Conservation (phyloP, 2,113 vertebrate species). For the Gambusia holbrooki region DNA sequence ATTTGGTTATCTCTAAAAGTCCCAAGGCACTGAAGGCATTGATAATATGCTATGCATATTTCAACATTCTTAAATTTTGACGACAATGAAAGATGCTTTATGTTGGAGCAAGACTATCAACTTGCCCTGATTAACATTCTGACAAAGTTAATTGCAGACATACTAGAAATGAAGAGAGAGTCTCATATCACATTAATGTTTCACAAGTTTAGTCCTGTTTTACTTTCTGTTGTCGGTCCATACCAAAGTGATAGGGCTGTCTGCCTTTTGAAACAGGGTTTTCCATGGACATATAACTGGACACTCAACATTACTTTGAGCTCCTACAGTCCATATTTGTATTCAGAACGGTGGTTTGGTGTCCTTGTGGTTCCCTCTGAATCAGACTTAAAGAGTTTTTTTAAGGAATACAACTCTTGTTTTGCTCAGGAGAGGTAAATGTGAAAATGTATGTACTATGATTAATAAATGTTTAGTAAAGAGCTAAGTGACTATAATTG, state of each 20-base stretch:
- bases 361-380: not conserved
- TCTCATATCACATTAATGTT: not conserved
- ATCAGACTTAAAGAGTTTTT: too few species aligned
- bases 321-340: not conserved
- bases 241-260: not conserved
- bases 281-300: not conserved
- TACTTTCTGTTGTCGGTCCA: not conserved
- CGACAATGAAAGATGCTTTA: not conserved
- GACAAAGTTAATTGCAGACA: not conserved
- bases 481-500: too few species aligned
- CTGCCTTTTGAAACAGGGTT: not conserved
- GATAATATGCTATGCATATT: not conserved
- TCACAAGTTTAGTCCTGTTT: not conserved
- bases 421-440: too few species aligned
- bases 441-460: too few species aligned
- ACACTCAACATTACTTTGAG: not conserved
- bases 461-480: too few species aligned
- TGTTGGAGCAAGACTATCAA: not conserved
- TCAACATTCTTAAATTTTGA: not conserved
- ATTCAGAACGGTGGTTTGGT: not conserved
- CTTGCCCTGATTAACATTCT: not conserved
- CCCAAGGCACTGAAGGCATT: not conserved
- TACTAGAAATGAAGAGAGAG: not conserved
- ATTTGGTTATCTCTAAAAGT: conserved; percentile 8
- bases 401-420: too few species aligned